Evolutionary conservation across 2,113 vertebrate genomes (phyloP).

Genomic region (Odobenus rosmarus): DNA sequence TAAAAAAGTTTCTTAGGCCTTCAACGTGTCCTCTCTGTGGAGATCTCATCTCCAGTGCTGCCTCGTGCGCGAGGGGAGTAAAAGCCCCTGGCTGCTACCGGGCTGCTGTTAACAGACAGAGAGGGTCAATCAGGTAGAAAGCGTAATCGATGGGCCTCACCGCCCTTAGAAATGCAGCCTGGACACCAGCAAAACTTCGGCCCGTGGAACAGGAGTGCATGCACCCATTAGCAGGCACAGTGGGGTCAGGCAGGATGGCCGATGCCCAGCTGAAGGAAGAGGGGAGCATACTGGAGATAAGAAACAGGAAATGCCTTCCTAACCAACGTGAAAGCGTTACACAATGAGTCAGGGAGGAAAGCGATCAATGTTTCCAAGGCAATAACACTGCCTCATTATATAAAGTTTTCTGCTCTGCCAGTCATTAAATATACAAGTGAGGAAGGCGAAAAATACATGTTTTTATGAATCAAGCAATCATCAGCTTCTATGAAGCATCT

Average conservation of each 20-base stretch:
- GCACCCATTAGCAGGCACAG: not conserved
- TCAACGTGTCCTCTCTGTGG: not conserved
- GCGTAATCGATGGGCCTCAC: accelerated
- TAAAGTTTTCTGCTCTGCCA: constrained; percentile 11
- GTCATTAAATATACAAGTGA: constrained; percentile 12
- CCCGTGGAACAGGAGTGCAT: not conserved
- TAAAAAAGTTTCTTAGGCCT: not conserved
- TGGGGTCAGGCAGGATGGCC: accelerated
- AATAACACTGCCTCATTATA: not conserved
- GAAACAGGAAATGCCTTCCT: not conserved
- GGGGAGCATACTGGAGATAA: not conserved
- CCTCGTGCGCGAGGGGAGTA: not conserved
- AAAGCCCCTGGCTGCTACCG: no score
- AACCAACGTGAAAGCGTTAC: not conserved
- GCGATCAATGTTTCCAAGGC: not conserved
- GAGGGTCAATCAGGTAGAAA: not conserved
- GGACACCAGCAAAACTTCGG: accelerated
- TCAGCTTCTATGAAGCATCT: not conserved
- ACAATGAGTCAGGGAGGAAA: not conserved
- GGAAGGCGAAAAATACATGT: not conserved
- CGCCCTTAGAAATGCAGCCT: not conserved
- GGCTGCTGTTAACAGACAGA: not conserved
- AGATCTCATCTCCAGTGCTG: not conserved
- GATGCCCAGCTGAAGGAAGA: not conserved
- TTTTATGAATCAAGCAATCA: constrained; percentile 37